Conservation (phyloP, 2,888 invertebrate genomes). For the Drosophila multiciliata region DNA sequence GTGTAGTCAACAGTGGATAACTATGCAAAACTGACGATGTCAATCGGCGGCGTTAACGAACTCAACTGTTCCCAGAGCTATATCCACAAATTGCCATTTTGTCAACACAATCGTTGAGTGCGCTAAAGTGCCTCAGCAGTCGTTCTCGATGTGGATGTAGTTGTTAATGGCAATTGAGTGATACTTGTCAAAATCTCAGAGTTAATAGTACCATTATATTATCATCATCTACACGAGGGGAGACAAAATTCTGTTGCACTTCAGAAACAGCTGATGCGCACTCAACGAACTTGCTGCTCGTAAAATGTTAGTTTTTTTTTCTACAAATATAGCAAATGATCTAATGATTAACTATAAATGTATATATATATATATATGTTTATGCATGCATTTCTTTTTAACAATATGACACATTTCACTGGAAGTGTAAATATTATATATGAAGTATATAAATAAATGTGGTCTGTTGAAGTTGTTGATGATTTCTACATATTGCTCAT, state of each 20-base stretch:
- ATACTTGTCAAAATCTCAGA: conserved; percentile 7
- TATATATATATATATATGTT: background rate
- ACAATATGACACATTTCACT: background rate
- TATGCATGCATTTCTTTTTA: background rate
- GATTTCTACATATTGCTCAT: background rate
- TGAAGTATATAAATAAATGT: background rate
- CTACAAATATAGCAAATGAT: background rate
- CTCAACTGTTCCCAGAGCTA: conserved; percentile 26
- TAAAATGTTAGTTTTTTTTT: background rate
- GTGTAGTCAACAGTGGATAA: conserved; percentile 17
- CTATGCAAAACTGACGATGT: conserved; percentile 24
- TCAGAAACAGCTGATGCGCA: background rate
- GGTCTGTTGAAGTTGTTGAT: background rate
- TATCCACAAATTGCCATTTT: conserved; percentile 27
- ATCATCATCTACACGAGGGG: conserved; percentile 11
- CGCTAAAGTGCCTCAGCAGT: conserved; percentile 9
- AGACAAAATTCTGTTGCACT: background rate
- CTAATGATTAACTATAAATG: background rate
- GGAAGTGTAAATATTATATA: background rate
- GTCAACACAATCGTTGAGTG: conserved; percentile 27
- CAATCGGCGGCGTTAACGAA: conserved; percentile 54
- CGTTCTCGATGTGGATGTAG: background rate
- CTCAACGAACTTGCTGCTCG: background rate
- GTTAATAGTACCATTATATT: conserved; percentile 17
- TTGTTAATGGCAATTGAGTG: conserved; percentile 27